These are phyloP conservation scores for Merodon equestris DNA, from an alignment of 2,888 invertebrate species.

Conservation along the genomic window DNA sequence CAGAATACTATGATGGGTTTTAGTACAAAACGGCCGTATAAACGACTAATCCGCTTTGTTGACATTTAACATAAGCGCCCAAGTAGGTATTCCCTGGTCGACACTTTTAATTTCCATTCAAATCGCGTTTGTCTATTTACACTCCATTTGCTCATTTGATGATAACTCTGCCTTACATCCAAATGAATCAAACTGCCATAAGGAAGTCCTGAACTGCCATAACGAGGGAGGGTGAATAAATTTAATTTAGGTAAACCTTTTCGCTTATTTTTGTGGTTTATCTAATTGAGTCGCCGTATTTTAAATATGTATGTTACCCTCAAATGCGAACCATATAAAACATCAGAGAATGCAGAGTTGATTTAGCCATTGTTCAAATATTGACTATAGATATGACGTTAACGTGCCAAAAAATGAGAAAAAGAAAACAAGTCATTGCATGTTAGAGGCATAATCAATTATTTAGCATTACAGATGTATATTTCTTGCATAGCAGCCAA, in stretches of 20 bases:
- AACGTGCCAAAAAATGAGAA: slow-evolving; percentile 36
- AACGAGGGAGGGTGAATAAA: slow-evolving; percentile 77
- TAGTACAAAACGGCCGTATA: slow-evolving; percentile 44
- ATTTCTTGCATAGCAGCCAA: slow-evolving; percentile 51
- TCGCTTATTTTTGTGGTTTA: slow-evolving; percentile 77
- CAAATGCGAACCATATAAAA: slow-evolving; percentile 56
- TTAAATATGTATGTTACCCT: slow-evolving; percentile 75
- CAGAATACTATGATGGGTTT: slow-evolving; percentile 40
- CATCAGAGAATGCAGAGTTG: slow-evolving; percentile 64
- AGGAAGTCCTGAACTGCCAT: slow-evolving; percentile 33
- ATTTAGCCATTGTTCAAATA: slow-evolving; percentile 67
- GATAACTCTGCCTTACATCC: slow-evolving; percentile 71
- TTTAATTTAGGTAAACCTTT: slow-evolving; percentile 77
- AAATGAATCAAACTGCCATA: slow-evolving; percentile 41
- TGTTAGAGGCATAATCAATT: slow-evolving; percentile 63
- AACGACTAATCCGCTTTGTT: slow-evolving; percentile 70
- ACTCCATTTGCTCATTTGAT: slow-evolving; percentile 79
- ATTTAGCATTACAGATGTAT: slow-evolving; percentile 56
- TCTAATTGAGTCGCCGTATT: slow-evolving; percentile 78
- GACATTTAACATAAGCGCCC: slow-evolving; percentile 70
- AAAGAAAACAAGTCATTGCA: slow-evolving; percentile 22
- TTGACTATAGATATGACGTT: slow-evolving; percentile 51
- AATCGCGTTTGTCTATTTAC: slow-evolving; percentile 79
- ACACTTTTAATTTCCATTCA: slow-evolving; percentile 76
- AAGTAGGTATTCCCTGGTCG: slow-evolving; percentile 68